phyloP scores from a whole-genome alignment of 2,113 vertebrate genomes.

The Zosterops borbonicus region DNA sequence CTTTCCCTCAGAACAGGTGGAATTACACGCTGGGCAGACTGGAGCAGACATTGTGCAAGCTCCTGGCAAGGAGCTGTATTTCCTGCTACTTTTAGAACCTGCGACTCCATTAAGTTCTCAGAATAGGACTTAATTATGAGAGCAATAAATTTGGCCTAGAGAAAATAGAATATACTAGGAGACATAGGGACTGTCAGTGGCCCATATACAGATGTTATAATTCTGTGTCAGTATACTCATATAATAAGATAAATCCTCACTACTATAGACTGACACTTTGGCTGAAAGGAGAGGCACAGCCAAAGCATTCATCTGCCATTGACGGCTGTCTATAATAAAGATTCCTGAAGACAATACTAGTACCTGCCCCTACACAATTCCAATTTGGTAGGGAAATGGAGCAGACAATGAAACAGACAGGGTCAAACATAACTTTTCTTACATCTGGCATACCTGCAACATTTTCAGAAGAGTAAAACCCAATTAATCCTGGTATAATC shows the following conservation, averaged over 20 bases:
- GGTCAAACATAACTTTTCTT: not conserved
- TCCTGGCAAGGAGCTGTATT: not conserved
- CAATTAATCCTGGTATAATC: not conserved
- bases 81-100: not conserved
- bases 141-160: constrained; percentile 41
- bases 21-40: not conserved
- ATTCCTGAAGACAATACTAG: not conserved
- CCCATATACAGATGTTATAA: constrained; percentile 18
- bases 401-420: not conserved
- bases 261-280: not conserved
- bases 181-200: not conserved
- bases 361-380: not conserved
- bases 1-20: accelerated
- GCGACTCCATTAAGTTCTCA: constrained; percentile 25
- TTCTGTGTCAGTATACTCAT: constrained; percentile 9
- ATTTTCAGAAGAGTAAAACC: not conserved
- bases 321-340: constrained; percentile 5
- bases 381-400: not conserved
- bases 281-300: not conserved
- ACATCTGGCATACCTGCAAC: not conserved
- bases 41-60: accelerated
- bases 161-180: constrained; percentile 49
- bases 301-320: not conserved
- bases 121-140: constrained; percentile 26
- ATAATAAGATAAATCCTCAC: not conserved